phyloP scores from a whole-genome alignment of 2,113 vertebrate species.

The Prunella fulvescens region DNA sequence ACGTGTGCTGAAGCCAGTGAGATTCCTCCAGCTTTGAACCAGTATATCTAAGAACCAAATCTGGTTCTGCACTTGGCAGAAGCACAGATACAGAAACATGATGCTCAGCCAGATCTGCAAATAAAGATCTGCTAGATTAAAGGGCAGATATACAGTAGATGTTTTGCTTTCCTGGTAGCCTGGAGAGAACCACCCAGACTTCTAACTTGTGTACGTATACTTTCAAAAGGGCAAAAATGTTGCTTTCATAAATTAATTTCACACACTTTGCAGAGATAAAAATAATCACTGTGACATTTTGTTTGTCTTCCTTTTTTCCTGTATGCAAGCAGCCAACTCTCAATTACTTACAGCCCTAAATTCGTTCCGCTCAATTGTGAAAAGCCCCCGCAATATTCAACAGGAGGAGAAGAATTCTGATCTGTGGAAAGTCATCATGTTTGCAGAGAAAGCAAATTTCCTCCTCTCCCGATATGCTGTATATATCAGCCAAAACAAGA shows the following conservation, averaged over 20 bases:
- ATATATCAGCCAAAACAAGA: constrained; percentile 55
- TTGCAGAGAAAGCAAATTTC: constrained; percentile 63
- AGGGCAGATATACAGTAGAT: constrained; percentile 60
- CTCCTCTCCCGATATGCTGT: constrained; percentile 44
- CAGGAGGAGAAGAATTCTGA: constrained; percentile 52
- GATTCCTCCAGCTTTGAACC: constrained; percentile 20
- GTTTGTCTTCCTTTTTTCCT: constrained; percentile 63
- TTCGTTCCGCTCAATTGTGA: constrained; percentile 62
- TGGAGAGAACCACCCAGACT: constrained; percentile 62
- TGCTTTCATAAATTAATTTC: constrained; percentile 68
- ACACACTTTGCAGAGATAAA: constrained; percentile 60
- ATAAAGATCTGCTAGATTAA: constrained; percentile 62
- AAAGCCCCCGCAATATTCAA: constrained; percentile 63
- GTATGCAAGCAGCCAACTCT: constrained; percentile 61
- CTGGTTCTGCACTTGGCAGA: constrained; percentile 46
- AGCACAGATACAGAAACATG: constrained; percentile 28
- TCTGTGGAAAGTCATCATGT: constrained; percentile 58
- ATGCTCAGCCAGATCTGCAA: constrained; percentile 47
- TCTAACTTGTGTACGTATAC: constrained; percentile 43
- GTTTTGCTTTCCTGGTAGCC: constrained; percentile 59
- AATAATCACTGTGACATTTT: constrained; percentile 68
- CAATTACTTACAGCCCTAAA: constrained; percentile 66
- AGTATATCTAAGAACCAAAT: constrained; percentile 16
- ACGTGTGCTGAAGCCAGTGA: neutral
- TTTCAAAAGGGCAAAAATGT: constrained; percentile 67